Evolutionary conservation across 2,113 vertebrate species (phyloP), one percentile per base, ranked within the genome.

Genomic region (Vulpes lagopus): DNA sequence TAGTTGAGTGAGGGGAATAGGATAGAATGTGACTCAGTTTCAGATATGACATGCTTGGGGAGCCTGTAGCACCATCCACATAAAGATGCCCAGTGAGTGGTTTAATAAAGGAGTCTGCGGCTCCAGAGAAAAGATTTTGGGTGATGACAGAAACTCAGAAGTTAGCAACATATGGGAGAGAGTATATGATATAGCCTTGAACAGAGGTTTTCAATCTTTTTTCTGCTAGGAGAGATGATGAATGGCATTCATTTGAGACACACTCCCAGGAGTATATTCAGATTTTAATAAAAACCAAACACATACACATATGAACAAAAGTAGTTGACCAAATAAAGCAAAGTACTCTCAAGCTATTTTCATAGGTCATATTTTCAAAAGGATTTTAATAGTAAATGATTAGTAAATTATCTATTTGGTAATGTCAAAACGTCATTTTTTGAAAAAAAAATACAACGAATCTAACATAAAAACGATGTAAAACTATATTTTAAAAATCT

Each of bases 401-500:
- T 49, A 76, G 27, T 83, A 35, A 93, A 69, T 25, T 15, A 95
- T 30, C 10, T 22, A 51, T 30, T 74, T n/a, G 67, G 38, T n/a
- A 1, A 74, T 38, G 49, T 94, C 69, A 89, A 74, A 96, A 82
- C n/a, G 65, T 43, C 4, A 83, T 14, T 89, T 95, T 81, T 67
- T 86, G 22, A 8, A 7, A 51, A 4, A 23, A 84, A 92, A 88
- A 23, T 6, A 62, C 1, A 73, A 27, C 25, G 83, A 64, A 93
- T 65, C 11, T 59, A 94, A 85, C 83, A 91, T 53, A 62, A 95
- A 93, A 90, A 23, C 12, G 23, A 80, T 35, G 27, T 35, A 90
- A 7, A 85, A 71, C 6, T 91, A 20, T 94, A 60, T 69, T 81
- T 93, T 88, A 89, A 95, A 95, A 38, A 38, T 55, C 7, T 60